A percentile compares a stretch with the other conserved stretches of the same genome.
phyloP scores from a whole-genome alignment of 1,140 invertebrate genomes.

The Calycopis cecrops region DNA sequence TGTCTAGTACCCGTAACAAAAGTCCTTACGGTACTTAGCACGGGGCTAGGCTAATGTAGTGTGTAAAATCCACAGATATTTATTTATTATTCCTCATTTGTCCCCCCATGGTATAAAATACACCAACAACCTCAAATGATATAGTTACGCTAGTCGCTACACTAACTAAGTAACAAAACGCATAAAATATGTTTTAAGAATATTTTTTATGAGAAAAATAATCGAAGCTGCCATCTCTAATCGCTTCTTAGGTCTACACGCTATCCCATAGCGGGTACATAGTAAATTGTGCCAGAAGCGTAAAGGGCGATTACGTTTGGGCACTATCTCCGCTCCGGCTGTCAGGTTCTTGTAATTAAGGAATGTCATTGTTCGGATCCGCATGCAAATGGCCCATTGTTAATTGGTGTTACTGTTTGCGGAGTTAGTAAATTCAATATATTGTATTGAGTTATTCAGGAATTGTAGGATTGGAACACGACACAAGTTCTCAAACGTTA shows the following conservation, averaged over 20 bases:
- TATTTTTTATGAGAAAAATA: no score
- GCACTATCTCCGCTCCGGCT: slow-evolving; percentile 34
- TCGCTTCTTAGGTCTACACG: background rate
- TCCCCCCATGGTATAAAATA: no score
- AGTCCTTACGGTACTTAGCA: no score
- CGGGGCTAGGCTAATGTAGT: no score
- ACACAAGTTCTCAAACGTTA: background rate
- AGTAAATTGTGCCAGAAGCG: slow-evolving; percentile 39
- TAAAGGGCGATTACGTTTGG: slow-evolving; percentile 43
- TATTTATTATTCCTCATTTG: no score
- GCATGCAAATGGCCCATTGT: slow-evolving; percentile 29
- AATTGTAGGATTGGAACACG: background rate
- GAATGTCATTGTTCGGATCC: slow-evolving; percentile 30
- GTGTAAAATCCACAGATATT: no score
- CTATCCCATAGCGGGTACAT: slow-evolving; percentile 31
- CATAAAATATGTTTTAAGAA: no score
- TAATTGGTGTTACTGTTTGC: slow-evolving; percentile 21
- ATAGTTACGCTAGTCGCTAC: no score
- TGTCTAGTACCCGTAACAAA: no score
- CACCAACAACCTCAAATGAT: no score
- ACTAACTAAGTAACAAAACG: no score
- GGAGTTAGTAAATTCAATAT: slow-evolving; percentile 12
- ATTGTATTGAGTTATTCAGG: background rate
- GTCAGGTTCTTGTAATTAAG: slow-evolving; percentile 34
- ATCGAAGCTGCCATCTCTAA: background rate